Base-by-base conservation (phyloP, 1,140 invertebrate genomes). In the Orchestia grillus region DNA sequence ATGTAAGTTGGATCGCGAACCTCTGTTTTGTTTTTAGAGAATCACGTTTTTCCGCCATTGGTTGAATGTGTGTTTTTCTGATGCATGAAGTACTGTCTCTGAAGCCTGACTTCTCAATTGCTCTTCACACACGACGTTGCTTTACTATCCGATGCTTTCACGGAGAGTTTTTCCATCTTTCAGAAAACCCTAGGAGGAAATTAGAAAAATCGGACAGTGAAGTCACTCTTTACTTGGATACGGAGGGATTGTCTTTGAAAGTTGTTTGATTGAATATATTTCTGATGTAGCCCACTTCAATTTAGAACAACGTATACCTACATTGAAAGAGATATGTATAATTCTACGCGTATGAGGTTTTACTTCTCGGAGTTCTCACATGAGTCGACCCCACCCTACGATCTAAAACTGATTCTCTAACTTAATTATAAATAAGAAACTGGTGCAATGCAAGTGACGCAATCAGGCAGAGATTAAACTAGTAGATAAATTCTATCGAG, bases 361-460 rank as follows among this genome's bases (percentile, higher is more conserved):
- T 77, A 77, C 62, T 19, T 77, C 15, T 19, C 11, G 1, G 62
- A 77, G 3, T 3, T 77, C 28, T 77, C 62, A 23, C 28, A 77
- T 36, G 62, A 77, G 28, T 90, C 28, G n/a, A 90, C 41, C 88
- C 43, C 15, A 90, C 88, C 88, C 43, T 44, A 44, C 88, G 88
- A 90, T 90, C 88, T 90, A 42, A 90, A 90, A 90, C 88, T 90
- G n/a, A 90, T 90, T 90, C 42, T 90, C 92, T 94, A 94, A 94
- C 92, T 45, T 47, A 45, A 94, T 47, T 40, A 45, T 94, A 94
- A 94, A 94, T 94, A 94, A 94, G 44, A 94, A n/a, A n/a, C 44
- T 94, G 92, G 92, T 94, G 92, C 95, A 44, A 95, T 77, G 57
- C 95, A 77, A 62, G 87, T 96, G 92, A 95, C 92, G 96, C 96